Evolutionary conservation across 1,140 invertebrate genomes (phyloP).

Genomic region (Pentalonia nigronervosa): DNA sequence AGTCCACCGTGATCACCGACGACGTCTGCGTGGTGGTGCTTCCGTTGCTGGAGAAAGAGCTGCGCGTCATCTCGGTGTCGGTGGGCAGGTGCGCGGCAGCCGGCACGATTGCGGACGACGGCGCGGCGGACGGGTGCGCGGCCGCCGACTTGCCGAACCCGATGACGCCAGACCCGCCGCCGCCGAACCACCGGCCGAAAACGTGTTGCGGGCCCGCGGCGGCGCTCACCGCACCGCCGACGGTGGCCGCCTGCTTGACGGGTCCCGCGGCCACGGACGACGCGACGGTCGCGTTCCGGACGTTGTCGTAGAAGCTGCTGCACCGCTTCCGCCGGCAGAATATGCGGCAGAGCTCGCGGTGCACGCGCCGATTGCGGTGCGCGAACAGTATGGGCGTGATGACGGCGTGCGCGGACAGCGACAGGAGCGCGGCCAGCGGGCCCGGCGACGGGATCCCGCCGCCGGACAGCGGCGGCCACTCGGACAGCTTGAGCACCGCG

Average conservation of each 20-base stretch:
- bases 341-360: conserved; percentile 73
- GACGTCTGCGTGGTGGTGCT: conserved; percentile 66
- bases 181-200: conserved; percentile 61
- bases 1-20: conserved; percentile 64
- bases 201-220: conserved; percentile 25
- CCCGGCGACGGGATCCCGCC: conserved; percentile 63
- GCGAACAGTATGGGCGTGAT: conserved; percentile 81
- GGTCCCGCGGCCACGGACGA: background rate
- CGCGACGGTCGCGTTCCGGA: conserved; percentile 48
- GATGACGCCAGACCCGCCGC: background rate
- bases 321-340: conserved; percentile 66
- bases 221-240: conserved; percentile 59
- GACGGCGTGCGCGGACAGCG: conserved; percentile 74
- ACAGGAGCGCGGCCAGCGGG: conserved; percentile 68
- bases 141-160: conserved; percentile 17
- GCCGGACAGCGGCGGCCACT: conserved; percentile 64
- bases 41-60: conserved; percentile 68
- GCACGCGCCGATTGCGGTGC: conserved; percentile 77
- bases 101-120: background rate
- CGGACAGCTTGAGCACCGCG: conserved; percentile 67
- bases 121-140: background rate
- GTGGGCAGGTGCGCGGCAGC: conserved; percentile 62
- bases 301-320: conserved; percentile 63
- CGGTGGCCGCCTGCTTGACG: conserved; percentile 15
- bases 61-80: conserved; percentile 66